Base-by-base conservation (phyloP, 2,888 invertebrate genomes). In the Catocala fraxini region DNA sequence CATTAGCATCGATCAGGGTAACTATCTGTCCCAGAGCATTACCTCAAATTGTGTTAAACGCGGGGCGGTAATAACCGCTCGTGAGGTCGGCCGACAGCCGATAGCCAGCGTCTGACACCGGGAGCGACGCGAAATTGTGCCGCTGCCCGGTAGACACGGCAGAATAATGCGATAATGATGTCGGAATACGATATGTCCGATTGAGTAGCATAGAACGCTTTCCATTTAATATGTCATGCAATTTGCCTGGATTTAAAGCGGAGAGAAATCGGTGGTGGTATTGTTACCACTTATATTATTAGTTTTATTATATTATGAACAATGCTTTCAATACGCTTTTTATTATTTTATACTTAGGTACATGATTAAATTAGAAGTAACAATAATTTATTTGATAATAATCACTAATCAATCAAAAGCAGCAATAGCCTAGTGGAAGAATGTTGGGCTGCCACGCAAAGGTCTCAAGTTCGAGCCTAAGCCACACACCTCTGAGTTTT, bases 1-100 rank as follows among this genome's bases (percentile, higher is more conserved):
- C 83, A 92, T 93, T 92, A 93, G 80, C 88, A 89, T 92, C 92
- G 88, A 92, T 92, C 93, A 91, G 84, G 68, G 82, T 90, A 88
- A 90, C 87, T 89, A 89, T 86, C 87, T 88, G 87, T 89, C 87
- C 81, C 76, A 82, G 74, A 79, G 83, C 85, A 89, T 91, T 89
- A 84, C 83, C 80, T 84, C 83, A 84, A 91, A 91, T 91, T 90
- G 89, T 88, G 89, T 85, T 92, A 92, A 92, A 89, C 88, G 87
- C 80, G 73, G 76, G 81, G 79, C 82, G 81, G 80, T 90, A 91
- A 91, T 91, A 87, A 85, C 76, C 79, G 78, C 74, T 69, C 56
- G 61, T 64, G 63, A 55, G 56, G 55, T 41, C 46, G 54, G 65
- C 34, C 11, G 49, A 48, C 4, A 25, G 25, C 25, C 25, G 25